These are phyloP conservation scores for Drosophila pallidifrons DNA, from an alignment of 1,140 invertebrate species.

Conservation along the genomic window DNA sequence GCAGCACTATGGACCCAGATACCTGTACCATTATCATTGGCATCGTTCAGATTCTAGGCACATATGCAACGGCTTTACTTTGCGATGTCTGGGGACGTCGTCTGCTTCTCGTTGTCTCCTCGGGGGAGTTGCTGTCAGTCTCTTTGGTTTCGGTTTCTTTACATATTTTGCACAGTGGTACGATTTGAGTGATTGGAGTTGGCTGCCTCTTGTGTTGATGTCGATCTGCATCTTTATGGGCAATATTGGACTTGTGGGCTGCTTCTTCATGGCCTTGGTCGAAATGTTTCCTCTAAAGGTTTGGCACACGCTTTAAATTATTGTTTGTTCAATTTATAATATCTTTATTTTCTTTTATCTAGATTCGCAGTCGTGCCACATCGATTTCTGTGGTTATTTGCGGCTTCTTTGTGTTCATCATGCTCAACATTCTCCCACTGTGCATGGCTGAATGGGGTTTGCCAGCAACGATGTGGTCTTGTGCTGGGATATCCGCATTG, in stretches of 20 bases:
- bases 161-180: constrained; percentile 46
- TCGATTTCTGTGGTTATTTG: constrained; percentile 62
- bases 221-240: constrained; percentile 70
- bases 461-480: constrained; percentile 73
- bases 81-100: constrained; percentile 67
- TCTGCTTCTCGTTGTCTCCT: constrained; percentile 60
- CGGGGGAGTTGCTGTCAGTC: constrained; percentile 57
- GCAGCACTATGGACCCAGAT: constrained; percentile 86
- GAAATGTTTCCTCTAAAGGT: constrained; percentile 78
- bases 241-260: constrained; percentile 69
- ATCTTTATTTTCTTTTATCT: background rate
- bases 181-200: constrained; percentile 62
- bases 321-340: background rate
- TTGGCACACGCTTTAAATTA: background rate
- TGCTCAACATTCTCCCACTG: constrained; percentile 70
- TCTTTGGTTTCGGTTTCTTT: constrained; percentile 51
- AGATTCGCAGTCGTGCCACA: constrained; percentile 15
- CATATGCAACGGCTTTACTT: constrained; percentile 56
- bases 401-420: constrained; percentile 63
- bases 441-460: constrained; percentile 68
- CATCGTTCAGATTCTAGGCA: constrained; percentile 85
- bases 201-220: constrained; percentile 71
- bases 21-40: constrained; percentile 86
- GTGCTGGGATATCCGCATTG: constrained; percentile 50
- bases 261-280: constrained; percentile 72